phyloP scores from a whole-genome alignment of 2,113 vertebrate species.

The Scophthalmus maximus region DNA sequence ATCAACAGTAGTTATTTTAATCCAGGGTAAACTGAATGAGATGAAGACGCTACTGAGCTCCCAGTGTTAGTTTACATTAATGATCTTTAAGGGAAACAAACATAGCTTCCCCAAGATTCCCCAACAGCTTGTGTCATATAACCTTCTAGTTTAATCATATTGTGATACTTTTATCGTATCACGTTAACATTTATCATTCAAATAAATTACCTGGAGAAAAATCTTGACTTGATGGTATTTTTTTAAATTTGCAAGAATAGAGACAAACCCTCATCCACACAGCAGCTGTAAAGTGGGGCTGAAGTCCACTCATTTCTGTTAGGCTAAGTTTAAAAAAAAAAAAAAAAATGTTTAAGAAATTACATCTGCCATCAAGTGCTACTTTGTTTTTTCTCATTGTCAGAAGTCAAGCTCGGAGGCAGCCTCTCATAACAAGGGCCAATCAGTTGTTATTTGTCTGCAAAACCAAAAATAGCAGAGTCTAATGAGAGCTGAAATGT shows the following conservation, averaged over 20 bases:
- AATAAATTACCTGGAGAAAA: not conserved
- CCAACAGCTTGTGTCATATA: not conserved
- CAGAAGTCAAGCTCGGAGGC: not conserved
- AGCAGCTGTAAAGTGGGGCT: not conserved
- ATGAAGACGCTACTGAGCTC: not conserved
- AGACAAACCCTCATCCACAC: not conserved
- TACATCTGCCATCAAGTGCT: not conserved
- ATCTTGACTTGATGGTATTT: not conserved
- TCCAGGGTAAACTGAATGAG: not conserved
- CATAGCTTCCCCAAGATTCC: not conserved
- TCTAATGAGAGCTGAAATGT: constrained; percentile 62
- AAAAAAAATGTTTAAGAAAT: too few relatives aligned
- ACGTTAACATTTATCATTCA: not conserved
- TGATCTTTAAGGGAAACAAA: not conserved
- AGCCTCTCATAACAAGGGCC: constrained; percentile 26
- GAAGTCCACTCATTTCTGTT: not conserved
- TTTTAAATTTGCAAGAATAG: not conserved
- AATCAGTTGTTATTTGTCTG: constrained; percentile 57
- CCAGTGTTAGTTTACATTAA: not conserved
- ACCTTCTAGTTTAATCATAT: not conserved
- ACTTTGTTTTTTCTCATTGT: constrained; percentile 19
- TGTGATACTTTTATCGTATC: not conserved
- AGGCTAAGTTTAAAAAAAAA: constrained; percentile 6
- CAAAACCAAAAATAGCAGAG: constrained; percentile 69
- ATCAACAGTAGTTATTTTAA: not conserved